Evolutionary conservation across 2,113 vertebrate species (phyloP).

Genomic region (Callipepla californica): DNA sequence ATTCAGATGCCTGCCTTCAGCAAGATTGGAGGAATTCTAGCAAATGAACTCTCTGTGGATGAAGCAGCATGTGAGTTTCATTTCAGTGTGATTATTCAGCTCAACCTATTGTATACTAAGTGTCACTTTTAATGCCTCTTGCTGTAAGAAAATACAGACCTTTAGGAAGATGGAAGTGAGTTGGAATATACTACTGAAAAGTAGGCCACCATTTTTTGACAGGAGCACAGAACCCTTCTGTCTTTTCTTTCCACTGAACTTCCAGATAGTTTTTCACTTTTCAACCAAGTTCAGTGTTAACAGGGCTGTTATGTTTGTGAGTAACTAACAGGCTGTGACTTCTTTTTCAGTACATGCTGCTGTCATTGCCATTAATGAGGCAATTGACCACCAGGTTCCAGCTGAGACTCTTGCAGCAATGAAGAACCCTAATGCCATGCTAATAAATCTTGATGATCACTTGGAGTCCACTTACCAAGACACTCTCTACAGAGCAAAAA

Average conservation of each 20-base stretch:
- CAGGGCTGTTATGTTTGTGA: background rate
- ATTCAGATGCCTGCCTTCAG: constrained; percentile 99
- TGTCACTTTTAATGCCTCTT: background rate
- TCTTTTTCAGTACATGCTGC: constrained; percentile 91
- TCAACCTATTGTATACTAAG: background rate
- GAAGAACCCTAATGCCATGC: constrained; percentile 96
- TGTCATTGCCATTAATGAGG: constrained; percentile 98
- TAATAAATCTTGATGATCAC: constrained; percentile 85
- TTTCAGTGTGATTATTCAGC: background rate
- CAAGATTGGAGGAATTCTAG: constrained; percentile 98
- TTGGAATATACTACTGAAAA: background rate
- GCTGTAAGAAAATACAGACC: background rate
- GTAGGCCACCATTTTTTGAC: background rate
- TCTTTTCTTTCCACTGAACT: background rate
- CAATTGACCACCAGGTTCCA: constrained; percentile 88
- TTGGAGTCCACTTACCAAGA: constrained; percentile 86
- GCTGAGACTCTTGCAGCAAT: constrained; percentile 87
- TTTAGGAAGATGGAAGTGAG: background rate
- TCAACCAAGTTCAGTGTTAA: background rate
- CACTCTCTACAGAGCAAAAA: constrained; percentile 89
- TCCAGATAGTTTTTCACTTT: background rate
- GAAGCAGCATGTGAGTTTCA: constrained; percentile 88
- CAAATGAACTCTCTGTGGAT: constrained; percentile 96
- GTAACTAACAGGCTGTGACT: background rate
- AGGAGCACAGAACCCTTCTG: background rate